Base-by-base conservation (phyloP, 2,888 invertebrate species). In the Ryuthela nishihirai region DNA sequence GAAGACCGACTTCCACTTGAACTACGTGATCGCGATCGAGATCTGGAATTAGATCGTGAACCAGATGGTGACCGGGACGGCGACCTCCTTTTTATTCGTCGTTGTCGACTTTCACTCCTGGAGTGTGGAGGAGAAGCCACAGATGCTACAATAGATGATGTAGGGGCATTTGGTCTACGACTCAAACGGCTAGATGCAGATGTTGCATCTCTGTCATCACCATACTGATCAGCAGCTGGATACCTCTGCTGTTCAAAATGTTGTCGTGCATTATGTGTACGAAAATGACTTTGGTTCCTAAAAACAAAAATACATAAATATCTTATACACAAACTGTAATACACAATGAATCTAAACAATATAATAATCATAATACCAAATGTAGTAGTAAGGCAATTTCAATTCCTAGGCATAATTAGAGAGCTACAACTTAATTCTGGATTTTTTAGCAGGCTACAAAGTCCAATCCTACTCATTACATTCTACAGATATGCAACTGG, bases 31-130 rank as follows among this genome's bases (percentile, higher is more conserved):
- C 66, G 56, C 21, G 65, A 65, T 41, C 67, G 64, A 36, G 72
- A 72, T 39, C 70, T 68, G 3, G 73, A 73, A 38, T 47, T 48
- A 2, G 54, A 55, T 20, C 70, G 65, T 21, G 72, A 72, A 53
- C 69, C 64, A 26, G 69, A 69, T 47, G 66, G 56, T 39, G 67
- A 64, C 24, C 69, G 65, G 6, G 71, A 68, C 39, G 68, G 59
- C 4, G 72, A 70, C 53, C 64, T 34, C 26, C 48, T 55, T 54
- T 50, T 60, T 23, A 26, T 44, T 39, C 49, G 50, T 34, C 53
- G 45, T 7, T 45, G 45, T 35, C 58, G 41, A 23, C 54, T 56
- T 38, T 54, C 60, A 46, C 64, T 58, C 26, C 49, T 53, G 15
- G 43, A 26, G 25, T 46, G 46, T 10, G 46, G 46, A 23, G 58